Evolutionary conservation across 2,797 vertebrate species (phyloP), one percentile per base, ranked within the genome.

Genomic region (Falco columbarius): DNA sequence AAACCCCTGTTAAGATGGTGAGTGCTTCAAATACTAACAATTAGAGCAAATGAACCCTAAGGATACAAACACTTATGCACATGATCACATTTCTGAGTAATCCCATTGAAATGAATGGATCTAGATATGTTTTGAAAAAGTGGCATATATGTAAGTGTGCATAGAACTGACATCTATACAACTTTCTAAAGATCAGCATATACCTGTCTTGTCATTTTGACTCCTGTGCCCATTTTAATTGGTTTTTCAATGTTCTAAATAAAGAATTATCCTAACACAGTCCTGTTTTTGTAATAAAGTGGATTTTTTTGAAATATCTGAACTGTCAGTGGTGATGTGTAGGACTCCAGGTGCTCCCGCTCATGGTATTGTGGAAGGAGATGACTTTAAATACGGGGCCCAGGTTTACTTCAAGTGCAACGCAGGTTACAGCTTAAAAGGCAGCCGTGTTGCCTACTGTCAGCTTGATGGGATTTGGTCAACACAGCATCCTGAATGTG

Each of bases 281-380:
- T 97, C 96, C 95, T 98, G 94, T 97, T 97, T 98, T 96, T 98
- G 97, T 97, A 98, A 98, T 97, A 98, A 98, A 98, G 97, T 98
- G 91, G 96, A 97, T 96, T 96, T 96, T 98, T 95, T 97, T 91
- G 97, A 96, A 97, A 97, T 98, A 96, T 98, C 77, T 98, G 97
- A 98, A 93, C 95, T 81, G 91, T 97, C 98, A 99, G 99, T 99
- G 98, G 97, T 99, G 97, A 98, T 98, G 97, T 99, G 99, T 98
- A 98, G 91, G 97, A 98, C 98, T 97, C 98, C 99, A 90, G 98
- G 98, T 71, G 97, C 98, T 96, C 99, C 99, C 4, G 96, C 96
- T 95, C 98, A 99, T 91, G 99, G 99, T 90, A 98, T 97, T 91
- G 98, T 98, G 85, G 97, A 98, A 96, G 98, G 98, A 95, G 94